Evolutionary conservation across 2,888 invertebrate species (phyloP).

Genomic region (Quadriops clusia): DNA sequence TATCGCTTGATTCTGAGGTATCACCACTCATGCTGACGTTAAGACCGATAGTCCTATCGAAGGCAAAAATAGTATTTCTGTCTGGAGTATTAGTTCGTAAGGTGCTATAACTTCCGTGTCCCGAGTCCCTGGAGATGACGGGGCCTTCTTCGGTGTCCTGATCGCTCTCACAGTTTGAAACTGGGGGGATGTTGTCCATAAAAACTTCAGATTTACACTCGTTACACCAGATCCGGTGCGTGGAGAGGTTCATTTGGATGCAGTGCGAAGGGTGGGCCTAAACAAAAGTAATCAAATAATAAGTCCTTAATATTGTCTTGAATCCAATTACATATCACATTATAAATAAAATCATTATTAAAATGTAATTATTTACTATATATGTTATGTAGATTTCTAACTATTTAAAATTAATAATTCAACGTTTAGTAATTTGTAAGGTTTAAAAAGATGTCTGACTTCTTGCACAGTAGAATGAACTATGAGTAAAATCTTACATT

Average conservation of each 20-base stretch:
- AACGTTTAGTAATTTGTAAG: no score
- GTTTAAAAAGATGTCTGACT: no score
- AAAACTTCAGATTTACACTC: conserved; percentile 74
- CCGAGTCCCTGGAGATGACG: conserved; percentile 25
- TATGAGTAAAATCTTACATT: no score
- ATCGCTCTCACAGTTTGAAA: conserved; percentile 23
- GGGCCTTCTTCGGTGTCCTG: conserved; percentile 23
- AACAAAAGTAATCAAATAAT: conserved; percentile 10
- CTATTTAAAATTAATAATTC: no score
- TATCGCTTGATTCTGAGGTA: conserved; percentile 33
- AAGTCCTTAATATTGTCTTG: neutral
- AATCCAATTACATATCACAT: neutral
- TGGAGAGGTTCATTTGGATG: conserved; percentile 75
- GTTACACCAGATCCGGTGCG: conserved; percentile 82
- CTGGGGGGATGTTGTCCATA: conserved; percentile 27
- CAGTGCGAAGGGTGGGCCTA: conserved; percentile 57
- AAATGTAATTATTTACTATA: no score
- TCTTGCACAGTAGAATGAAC: no score
- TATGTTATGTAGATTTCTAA: no score
- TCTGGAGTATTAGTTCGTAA: conserved; percentile 20
- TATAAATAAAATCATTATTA: no score
- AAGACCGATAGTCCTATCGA: conserved; percentile 23
- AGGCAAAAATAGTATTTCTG: conserved; percentile 26
- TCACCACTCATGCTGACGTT: conserved; percentile 35
- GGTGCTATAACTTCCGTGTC: conserved; percentile 30